Conservation (phyloP, 2,888 invertebrate species). For the Orthonychiurus folsomi region DNA sequence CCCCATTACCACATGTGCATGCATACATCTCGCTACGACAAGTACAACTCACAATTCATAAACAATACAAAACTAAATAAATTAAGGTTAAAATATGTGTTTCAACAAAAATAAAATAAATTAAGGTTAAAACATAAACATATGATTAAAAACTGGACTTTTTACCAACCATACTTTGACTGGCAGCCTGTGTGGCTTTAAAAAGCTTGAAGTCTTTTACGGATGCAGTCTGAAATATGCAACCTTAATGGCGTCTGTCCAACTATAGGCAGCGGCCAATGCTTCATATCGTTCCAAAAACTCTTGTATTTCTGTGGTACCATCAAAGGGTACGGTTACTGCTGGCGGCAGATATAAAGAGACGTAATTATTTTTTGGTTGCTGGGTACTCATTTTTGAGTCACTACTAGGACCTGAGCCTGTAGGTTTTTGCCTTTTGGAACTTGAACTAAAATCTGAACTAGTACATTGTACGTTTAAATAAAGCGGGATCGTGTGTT, state of each 20-base stretch:
- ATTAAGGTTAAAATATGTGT: no score
- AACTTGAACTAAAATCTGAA: no score
- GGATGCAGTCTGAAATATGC: conserved; percentile 1
- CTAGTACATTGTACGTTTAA: no score
- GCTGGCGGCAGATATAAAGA: not conserved
- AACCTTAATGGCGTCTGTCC: conserved; percentile 1
- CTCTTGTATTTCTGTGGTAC: not conserved
- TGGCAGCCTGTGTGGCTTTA: not conserved
- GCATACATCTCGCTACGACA: no score
- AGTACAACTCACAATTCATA: no score
- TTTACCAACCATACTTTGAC: not conserved
- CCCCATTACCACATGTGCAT: no score
- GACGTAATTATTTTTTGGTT: not conserved
- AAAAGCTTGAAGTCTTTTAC: not conserved
- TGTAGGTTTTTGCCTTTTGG: no score
- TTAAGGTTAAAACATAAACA: no score
- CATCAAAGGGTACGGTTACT: not conserved
- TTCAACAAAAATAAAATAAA: no score
- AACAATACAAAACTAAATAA: no score
- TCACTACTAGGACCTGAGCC: not conserved
- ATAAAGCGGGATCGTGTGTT: no score
- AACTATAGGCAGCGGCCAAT: not conserved
- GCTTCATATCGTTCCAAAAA: conserved; percentile 12
- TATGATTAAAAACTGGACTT: no score
- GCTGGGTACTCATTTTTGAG: not conserved